Conservation (phyloP, 2,888 invertebrate genomes). For the Caenorhabditis drosophilae region DNA sequence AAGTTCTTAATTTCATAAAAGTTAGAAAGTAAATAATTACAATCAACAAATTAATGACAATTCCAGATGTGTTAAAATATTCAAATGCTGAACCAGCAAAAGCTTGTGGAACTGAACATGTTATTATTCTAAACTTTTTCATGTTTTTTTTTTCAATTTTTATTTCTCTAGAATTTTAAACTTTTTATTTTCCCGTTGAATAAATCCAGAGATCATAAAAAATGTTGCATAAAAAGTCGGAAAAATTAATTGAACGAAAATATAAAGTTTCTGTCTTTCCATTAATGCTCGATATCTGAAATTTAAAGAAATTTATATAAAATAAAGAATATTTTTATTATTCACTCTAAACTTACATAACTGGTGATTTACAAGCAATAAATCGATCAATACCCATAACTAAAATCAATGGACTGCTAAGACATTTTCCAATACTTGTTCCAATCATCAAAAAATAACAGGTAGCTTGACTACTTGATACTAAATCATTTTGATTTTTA, state of each 20-base stretch:
- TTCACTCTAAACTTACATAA: constrained; percentile 21
- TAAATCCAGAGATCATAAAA: constrained; percentile 20
- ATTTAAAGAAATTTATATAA: too few relatives aligned
- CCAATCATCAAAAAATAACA: constrained; percentile 29
- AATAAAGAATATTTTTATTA: too few relatives aligned
- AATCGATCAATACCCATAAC: constrained; percentile 27
- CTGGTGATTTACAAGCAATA: constrained; percentile 25
- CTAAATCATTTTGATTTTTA: constrained; percentile 25
- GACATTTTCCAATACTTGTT: constrained; percentile 26
- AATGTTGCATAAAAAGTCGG: constrained; percentile 12
- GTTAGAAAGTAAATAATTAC: constrained; percentile 19
- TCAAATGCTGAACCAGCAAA: constrained; percentile 19
- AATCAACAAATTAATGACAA: constrained; percentile 16
- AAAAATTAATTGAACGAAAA: constrained; percentile 9
- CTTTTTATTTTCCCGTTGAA: constrained; percentile 17
- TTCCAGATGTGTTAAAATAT: constrained; percentile 15
- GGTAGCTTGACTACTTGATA: constrained; percentile 16
- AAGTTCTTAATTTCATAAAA: constrained; percentile 13
- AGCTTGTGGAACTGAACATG: constrained; percentile 17
- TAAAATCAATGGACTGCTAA: constrained; percentile 25
- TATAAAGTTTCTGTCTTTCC: constrained; percentile 15
- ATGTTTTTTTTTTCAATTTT: too few relatives aligned
- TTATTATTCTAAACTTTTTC: constrained; percentile 18
- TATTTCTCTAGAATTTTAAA: background rate
- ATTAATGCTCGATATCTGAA: constrained; percentile 21